Conservation (phyloP, 2,888 invertebrate species). For the Clivina fossor region DNA sequence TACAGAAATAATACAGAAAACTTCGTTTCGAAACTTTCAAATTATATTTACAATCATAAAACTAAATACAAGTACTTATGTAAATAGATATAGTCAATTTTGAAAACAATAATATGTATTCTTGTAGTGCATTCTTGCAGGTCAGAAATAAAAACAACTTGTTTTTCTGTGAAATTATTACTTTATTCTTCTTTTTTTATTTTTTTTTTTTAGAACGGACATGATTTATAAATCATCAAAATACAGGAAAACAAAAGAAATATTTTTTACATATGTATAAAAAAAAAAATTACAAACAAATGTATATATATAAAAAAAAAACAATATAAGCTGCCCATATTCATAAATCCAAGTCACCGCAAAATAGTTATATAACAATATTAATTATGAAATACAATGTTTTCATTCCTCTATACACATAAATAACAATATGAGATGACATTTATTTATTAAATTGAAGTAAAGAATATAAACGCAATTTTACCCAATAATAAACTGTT, state of each 20-base stretch:
- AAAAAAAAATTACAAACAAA: constrained; percentile 34
- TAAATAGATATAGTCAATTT: too few relatives aligned
- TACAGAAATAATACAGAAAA: too few relatives aligned
- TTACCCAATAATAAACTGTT: too few relatives aligned
- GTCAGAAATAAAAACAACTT: constrained; percentile 35
- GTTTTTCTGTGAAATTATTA: constrained; percentile 31
- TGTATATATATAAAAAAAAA: too few relatives aligned
- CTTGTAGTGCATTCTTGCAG: constrained; percentile 54
- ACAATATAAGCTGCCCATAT: constrained; percentile 30
- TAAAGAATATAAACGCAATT: too few relatives aligned
- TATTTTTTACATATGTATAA: constrained; percentile 40
- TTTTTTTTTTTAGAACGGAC: constrained; percentile 31
- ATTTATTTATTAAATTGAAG: too few relatives aligned
- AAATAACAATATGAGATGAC: constrained; percentile 32
- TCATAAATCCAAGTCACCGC: constrained; percentile 33
- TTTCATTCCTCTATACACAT: constrained; percentile 30
- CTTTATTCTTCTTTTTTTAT: constrained; percentile 22
- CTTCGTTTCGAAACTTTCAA: too few relatives aligned
- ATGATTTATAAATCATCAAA: constrained; percentile 38
- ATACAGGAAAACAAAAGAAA: constrained; percentile 41
- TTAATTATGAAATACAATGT: constrained; percentile 31
- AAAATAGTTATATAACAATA: constrained; percentile 32
- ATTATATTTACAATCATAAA: too few relatives aligned
- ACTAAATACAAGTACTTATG: too few relatives aligned
- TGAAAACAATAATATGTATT: too few relatives aligned